Percentiles rank a stretch among this genome's conserved stretches.
Evolutionary conservation across 2,888 invertebrate species (phyloP).

Genomic region (Macrosoma leucophasiata): DNA sequence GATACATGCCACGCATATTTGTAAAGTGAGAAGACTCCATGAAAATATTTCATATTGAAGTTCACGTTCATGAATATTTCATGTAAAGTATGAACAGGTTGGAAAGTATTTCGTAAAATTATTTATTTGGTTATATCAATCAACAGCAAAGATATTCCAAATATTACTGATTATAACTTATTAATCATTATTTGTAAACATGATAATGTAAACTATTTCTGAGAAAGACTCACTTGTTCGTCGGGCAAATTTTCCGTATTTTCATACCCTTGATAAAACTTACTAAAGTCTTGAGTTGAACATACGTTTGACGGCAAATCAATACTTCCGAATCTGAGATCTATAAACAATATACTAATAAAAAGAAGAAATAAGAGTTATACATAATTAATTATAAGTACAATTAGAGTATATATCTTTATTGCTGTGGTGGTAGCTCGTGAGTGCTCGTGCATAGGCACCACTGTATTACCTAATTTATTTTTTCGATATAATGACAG

Average conservation of each 20-base stretch:
- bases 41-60: conserved; percentile 44
- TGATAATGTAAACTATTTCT: too few species aligned
- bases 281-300: conserved; percentile 30
- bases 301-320: conserved; percentile 29
- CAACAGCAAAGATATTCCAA: conserved; percentile 5
- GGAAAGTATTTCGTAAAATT: conserved; percentile 38
- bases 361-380: too few species aligned
- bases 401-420: too few species aligned
- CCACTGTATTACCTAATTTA: too few species aligned
- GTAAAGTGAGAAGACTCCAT: too few species aligned
- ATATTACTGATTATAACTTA: neutral
- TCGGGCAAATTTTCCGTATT: conserved; percentile 31
- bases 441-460: too few species aligned
- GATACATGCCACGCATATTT: too few species aligned
- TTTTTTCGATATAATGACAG: too few species aligned
- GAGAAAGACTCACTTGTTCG: conserved; percentile 42
- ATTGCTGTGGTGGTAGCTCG: too few species aligned
- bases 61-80: conserved; percentile 41
- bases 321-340: conserved; percentile 30
- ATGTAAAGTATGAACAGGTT: conserved; percentile 33
- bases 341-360: conserved; percentile 10
- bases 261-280: conserved; percentile 25
- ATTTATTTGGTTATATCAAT: too few species aligned
- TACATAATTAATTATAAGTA: neutral
- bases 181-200: neutral